Evolutionary conservation across 1,140 invertebrate species (phyloP), one percentile per base, ranked within the genome.

Genomic region (Tribolium madens): DNA sequence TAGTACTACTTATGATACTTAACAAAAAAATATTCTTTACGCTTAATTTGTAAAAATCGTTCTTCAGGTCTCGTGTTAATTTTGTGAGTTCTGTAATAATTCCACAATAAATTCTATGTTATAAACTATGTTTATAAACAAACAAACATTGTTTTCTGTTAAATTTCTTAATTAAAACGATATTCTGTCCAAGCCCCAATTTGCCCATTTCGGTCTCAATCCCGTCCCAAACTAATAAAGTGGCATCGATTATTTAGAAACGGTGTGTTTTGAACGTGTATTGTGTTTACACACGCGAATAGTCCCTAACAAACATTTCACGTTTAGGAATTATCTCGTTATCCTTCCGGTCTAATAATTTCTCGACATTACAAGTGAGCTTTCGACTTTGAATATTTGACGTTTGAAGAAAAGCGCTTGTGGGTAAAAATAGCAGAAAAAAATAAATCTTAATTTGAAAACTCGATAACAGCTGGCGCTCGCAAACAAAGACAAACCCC

Each of bases 321-420:
- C 36, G 36, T 42, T 26, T 57, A n/a, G 15, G 52, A 17, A 57
- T 57, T 57, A 57, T 57, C 52, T 57, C 17, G 14, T 57, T 57
- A 57, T 57, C 52, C 52, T 57, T 57, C 52, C 52, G 52, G 52
- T 57, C 18, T 57, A 26, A 57, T 26, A 57, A 57, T 57, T 57
- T 57, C 52, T 12, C 13, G 15, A 12, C 52, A n/a, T n/a, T n/a
- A 52, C 50, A 52, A 52, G 1, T 18, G 18, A 17, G 18, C 2
- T 50, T 57, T 14, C 52, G 17, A 17, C 52, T 13, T 14, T 52
- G 50, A 52, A 52, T 52, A 52, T 52, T 52, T 52, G 50, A 52
- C 52, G 17, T 57, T 57, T 57, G 17, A 57, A 21, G 52, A 21
- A 57, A 57, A 14, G n/a, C 14, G 12, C 14, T 53, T 14, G 7